Percentiles rank a stretch among this genome's conserved stretches.
Conservation (phyloP, 53 echinoderm and acorn worm species). For the Crossaster papposus region DNA sequence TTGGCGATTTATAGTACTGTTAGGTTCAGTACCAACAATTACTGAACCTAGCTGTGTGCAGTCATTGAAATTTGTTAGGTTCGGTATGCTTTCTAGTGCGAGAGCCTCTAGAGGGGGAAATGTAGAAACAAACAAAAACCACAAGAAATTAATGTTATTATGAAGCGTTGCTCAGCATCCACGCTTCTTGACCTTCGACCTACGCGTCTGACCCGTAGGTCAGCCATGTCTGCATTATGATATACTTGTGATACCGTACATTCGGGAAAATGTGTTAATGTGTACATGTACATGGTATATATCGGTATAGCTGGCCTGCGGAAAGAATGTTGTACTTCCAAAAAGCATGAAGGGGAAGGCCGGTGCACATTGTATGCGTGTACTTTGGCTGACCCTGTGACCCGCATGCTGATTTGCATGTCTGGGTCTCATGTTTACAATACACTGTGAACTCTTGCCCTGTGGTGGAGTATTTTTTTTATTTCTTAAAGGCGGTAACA, state of each 20-base stretch:
- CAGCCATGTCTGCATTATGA: conserved; percentile 34
- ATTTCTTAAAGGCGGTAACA: background rate
- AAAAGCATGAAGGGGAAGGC: background rate
- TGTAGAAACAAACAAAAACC: background rate
- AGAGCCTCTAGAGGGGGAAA: background rate
- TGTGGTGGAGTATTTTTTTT: background rate
- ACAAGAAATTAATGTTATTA: background rate
- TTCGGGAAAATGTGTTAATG: conserved; percentile 6
- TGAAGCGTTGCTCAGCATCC: conserved; percentile 45
- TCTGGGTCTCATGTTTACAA: conserved; percentile 61
- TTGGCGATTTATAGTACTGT: background rate
- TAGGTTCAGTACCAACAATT: too few relatives aligned
- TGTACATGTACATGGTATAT: background rate
- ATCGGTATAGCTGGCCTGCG: background rate
- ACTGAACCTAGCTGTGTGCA: too few relatives aligned
- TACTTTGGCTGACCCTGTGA: conserved; percentile 40
- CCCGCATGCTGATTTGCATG: conserved; percentile 48
- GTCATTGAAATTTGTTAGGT: too few relatives aligned
- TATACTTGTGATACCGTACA: conserved; percentile 29
- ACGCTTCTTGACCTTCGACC: conserved; percentile 32
- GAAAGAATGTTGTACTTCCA: background rate
- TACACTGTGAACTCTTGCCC: conserved; percentile 50
- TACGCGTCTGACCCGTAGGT: conserved; percentile 37
- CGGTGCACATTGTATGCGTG: conserved; percentile 1
- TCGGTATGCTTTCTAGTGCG: too few relatives aligned